These are phyloP conservation scores for Asobara japonica DNA, from an alignment of 1,140 invertebrate species.

Conservation along the genomic window DNA sequence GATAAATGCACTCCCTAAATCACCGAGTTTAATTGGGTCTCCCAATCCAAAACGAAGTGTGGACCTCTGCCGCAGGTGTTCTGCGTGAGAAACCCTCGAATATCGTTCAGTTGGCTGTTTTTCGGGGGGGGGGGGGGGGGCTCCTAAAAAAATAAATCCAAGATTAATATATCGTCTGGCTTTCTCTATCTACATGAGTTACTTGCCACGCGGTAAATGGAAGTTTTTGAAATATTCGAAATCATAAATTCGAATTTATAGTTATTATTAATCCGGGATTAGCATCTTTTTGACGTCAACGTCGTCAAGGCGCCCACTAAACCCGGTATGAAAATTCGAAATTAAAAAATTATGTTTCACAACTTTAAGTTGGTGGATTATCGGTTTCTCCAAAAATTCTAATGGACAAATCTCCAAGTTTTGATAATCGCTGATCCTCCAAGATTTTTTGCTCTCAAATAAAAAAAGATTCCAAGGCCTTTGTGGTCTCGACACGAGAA, in stretches of 20 bases:
- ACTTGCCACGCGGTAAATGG: neutral
- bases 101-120: neutral
- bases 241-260: no score
- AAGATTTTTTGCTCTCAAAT: no score
- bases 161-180: neutral
- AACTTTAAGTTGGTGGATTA: no score
- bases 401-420: no score
- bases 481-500: neutral
- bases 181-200: neutral
- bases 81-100: neutral
- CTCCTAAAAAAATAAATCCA: neutral
- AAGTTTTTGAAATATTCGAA: no score
- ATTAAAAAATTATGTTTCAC: no score
- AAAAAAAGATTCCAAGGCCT: no score
- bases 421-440: no score
- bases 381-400: no score
- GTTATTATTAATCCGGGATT: neutral
- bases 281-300: neutral
- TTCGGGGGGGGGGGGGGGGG: no score
- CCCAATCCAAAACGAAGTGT: neutral
- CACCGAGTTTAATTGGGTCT: slow-evolving; percentile 25
- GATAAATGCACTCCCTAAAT: slow-evolving; percentile 22
- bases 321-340: neutral
- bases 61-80: slow-evolving; percentile 14
- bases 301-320: neutral